Percentiles rank a stretch among this genome's conserved stretches.
Evolutionary conservation across 2,888 invertebrate genomes (phyloP).

Genomic region (Erebia ligea): DNA sequence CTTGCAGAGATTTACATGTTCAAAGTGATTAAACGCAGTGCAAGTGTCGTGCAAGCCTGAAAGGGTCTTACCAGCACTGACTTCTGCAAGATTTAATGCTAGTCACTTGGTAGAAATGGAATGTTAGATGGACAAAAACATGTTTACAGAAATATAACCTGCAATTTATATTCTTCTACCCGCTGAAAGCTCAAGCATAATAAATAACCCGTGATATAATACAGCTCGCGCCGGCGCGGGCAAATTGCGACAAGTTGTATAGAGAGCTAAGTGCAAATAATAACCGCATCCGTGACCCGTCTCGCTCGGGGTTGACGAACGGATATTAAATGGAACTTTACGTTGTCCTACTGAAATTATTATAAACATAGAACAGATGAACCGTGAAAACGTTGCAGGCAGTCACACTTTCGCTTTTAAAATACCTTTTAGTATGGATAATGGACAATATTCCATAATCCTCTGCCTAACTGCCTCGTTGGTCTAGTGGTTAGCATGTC

Average conservation of each 20-base stretch:
- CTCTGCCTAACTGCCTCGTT: too few relatives aligned
- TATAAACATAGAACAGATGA: too few relatives aligned
- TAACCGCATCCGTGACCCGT: background rate
- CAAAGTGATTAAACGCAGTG: too few relatives aligned
- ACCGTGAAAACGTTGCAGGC: too few relatives aligned
- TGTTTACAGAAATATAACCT: background rate
- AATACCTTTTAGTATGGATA: too few relatives aligned
- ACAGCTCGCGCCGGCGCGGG: slow-evolving; percentile 9
- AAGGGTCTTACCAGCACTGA: too few relatives aligned
- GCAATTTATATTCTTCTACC: slow-evolving; percentile 9
- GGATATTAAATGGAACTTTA: background rate
- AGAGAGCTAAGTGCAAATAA: slow-evolving; percentile 13
- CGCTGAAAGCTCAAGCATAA: background rate
- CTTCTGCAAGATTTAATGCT: too few relatives aligned
- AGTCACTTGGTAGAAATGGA: background rate
- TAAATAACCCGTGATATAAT: slow-evolving; percentile 15
- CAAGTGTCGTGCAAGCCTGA: too few relatives aligned
- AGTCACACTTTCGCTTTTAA: too few relatives aligned
- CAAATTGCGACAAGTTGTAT: slow-evolving; percentile 14
- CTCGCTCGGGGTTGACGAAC: background rate
- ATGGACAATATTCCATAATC: too few relatives aligned
- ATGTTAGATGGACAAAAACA: background rate
- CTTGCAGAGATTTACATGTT: too few relatives aligned
- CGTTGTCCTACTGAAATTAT: background rate
- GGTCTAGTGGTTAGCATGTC: too few relatives aligned